These are phyloP conservation scores for Galago senegalensis DNA, from an alignment of 2,797 vertebrate species.

Conservation along the genomic window DNA sequence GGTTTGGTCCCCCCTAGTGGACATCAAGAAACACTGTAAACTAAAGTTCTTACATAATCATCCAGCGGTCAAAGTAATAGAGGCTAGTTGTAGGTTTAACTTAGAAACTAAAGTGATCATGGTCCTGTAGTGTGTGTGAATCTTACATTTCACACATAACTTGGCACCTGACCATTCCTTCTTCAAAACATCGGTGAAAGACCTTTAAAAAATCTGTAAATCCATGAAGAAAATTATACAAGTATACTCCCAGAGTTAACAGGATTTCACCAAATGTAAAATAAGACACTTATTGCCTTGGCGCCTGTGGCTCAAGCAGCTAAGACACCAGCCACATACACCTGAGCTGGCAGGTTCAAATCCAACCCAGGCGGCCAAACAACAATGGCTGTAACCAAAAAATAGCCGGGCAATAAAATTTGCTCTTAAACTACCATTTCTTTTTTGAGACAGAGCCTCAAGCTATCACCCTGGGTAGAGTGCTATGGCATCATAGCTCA, in stretches of 20 bases:
- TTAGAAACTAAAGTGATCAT: not conserved
- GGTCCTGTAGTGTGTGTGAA: not conserved
- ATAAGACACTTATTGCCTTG: not conserved
- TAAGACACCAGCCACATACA: no score
- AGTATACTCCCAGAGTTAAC: not conserved
- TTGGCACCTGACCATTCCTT: not conserved
- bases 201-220: conserved; percentile 28
- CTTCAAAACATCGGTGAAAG: not conserved
- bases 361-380: no score
- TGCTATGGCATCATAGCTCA: no score
- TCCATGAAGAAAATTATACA: not conserved
- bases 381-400: no score
- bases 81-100: not conserved
- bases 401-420: no score
- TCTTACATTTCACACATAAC: not conserved
- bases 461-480: no score
- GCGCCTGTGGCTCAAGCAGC: no score
- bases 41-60: not conserved
- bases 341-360: no score
- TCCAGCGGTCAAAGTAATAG: conserved; percentile 28
- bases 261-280: conserved; percentile 43
- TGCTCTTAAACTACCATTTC: no score
- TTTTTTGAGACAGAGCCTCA: no score
- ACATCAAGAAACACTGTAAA: conserved; percentile 67
- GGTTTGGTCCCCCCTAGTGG: conserved; percentile 86